These are phyloP conservation scores for Triops longicaudatus DNA, from an alignment of 1,140 invertebrate species.

Conservation along the genomic window DNA sequence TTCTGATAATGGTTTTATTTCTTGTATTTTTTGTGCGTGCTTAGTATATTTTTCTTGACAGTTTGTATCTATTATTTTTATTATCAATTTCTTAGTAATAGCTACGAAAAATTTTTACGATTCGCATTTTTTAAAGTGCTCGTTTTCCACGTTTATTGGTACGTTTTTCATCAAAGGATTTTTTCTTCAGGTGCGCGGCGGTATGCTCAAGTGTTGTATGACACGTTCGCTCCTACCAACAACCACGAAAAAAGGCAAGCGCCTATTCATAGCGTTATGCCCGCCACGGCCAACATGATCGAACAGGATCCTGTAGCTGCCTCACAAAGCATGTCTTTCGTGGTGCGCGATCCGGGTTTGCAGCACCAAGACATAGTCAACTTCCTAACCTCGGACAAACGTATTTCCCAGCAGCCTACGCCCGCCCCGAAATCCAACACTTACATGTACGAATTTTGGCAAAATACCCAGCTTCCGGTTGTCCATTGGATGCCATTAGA, in stretches of 20 bases:
- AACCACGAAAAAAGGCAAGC: not conserved
- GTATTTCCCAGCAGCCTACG: not conserved
- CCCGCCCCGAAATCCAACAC: not conserved
- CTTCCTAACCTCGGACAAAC: not conserved
- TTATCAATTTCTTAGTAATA: no score
- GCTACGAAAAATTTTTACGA: no score
- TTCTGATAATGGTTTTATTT: no score
- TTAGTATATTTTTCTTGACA: no score
- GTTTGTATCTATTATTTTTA: no score
- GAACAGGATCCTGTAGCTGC: not conserved
- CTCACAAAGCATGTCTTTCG: not conserved
- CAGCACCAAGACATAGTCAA: not conserved
- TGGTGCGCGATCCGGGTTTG: not conserved
- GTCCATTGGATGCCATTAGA: not conserved
- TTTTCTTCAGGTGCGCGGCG: no score
- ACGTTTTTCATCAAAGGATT: no score
- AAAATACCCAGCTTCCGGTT: not conserved
- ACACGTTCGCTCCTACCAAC: not conserved
- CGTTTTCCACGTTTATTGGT: no score
- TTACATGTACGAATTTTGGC: conserved; percentile 4
- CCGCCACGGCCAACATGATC: not conserved
- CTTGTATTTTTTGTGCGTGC: no score
- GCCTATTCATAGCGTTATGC: not conserved
- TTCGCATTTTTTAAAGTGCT: no score
- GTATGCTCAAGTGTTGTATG: not conserved